Percentiles rank a stretch among this genome's conserved stretches.
phyloP scores from a whole-genome alignment of 2,797 vertebrate genomes.

The Poecile montanus region DNA sequence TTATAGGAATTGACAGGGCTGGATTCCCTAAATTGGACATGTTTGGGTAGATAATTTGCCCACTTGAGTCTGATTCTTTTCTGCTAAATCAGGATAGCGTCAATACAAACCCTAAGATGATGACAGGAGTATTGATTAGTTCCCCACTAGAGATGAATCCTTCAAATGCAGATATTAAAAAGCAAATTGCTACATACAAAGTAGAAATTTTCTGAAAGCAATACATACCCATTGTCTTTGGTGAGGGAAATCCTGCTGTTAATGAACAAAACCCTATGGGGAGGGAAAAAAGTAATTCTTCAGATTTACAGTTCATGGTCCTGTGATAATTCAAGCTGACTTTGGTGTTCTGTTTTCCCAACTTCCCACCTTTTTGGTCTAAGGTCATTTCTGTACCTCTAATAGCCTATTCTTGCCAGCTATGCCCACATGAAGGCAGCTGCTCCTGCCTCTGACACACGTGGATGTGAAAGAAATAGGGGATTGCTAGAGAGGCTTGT shows the following conservation, averaged over 20 bases:
- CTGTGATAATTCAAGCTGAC: not conserved
- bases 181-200: not conserved
- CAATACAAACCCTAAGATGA: not conserved
- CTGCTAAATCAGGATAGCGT: not conserved
- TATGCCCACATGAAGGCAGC: not conserved
- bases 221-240: constrained; percentile 58
- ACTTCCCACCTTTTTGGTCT: not conserved
- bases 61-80: not conserved
- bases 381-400: not conserved
- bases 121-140: not conserved
- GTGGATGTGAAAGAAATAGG: not conserved
- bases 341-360: not conserved
- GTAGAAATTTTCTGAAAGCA: not conserved
- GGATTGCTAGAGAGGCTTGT: not conserved
- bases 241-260: not conserved
- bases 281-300: not conserved
- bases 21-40: not conserved
- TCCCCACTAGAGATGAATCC: not conserved
- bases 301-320: not conserved
- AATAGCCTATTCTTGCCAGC: not conserved
- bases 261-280: not conserved
- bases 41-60: not conserved
- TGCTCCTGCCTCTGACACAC: not conserved
- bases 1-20: not conserved
- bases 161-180: not conserved